Evolutionary conservation across 2,888 invertebrate species (phyloP), one percentile per base, ranked within the genome.

Genomic region (Apamea epomidion): DNA sequence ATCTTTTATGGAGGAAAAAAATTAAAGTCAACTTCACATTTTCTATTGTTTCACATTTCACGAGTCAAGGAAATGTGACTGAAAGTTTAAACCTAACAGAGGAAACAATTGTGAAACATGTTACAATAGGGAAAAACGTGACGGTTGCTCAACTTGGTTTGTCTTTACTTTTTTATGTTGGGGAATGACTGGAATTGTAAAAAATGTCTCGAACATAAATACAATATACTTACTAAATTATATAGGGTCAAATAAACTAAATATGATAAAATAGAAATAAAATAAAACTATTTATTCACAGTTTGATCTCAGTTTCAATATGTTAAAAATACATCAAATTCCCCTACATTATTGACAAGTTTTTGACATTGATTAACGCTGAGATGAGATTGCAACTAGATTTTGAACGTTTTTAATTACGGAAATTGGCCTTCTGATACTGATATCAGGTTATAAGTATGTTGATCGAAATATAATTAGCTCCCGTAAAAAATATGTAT

Each of bases 61-160:
- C 10, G 18, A 48, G 75, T 29, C 32, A 14, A 29, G 37, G 37
- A 74, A 82, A 82, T 74, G 75, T 80, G 82, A 82, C 37, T 7
- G 0, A 45, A 77, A 6, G 4, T 25, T 73, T 29, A 2, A 54
- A 25, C 10, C 8, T 48, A 21, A 21, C 0, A 25, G 21, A 18
- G 21, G 54, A 58, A 75, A 65, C 25, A 25, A 5, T 48, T 21
- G 18, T 42, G 29, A 48, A 48, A 65, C 0, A 45, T 21, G 1
- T 21, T 2, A 45, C 60, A 77, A 68, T 51, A 68, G 14, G 21
- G 3, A 42, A 25, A n/a, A 74, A 81, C 60, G 60, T 83, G 82
- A 64, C 10, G 21, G 1, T 54, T 54, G n/a, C 18, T 29, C 0
- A 32, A 2, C 16, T 6, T 45, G n/a, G 10, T 73, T 82, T 62